These are phyloP conservation scores for Tetrapedia diversipes DNA, from an alignment of 2,888 invertebrate species.

Conservation along the genomic window DNA sequence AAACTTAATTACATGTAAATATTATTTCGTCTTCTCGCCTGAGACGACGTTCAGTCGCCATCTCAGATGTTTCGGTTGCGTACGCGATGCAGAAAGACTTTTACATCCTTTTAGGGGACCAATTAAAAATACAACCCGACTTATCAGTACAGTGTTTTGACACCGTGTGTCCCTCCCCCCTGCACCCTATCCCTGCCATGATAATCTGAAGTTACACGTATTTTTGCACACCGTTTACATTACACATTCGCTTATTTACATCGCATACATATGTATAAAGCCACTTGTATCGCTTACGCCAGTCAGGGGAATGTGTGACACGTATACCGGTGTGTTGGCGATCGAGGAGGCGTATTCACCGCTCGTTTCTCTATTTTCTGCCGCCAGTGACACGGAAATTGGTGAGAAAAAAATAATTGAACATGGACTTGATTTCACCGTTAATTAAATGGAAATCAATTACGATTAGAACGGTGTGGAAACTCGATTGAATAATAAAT, in stretches of 20 bases:
- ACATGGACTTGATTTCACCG: not conserved
- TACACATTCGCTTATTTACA: constrained; percentile 51
- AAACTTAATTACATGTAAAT: not conserved
- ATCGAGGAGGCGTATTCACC: constrained; percentile 33
- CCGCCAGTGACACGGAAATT: not conserved
- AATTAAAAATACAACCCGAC: not conserved
- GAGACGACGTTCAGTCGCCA: not conserved
- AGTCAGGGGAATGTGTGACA: constrained; percentile 52
- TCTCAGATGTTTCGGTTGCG: not conserved
- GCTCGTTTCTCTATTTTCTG: constrained; percentile 39
- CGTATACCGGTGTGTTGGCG: constrained; percentile 35
- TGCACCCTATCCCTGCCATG: too few species aligned
- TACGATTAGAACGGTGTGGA: not conserved
- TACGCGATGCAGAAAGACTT: not conserved
- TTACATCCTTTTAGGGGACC: not conserved
- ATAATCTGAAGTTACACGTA: constrained; percentile 24
- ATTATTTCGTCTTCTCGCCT: not conserved
- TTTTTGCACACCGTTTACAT: constrained; percentile 39
- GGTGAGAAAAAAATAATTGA: not conserved
- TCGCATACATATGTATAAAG: constrained; percentile 60
- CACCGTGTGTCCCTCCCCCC: not conserved
- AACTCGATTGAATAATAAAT: not conserved
- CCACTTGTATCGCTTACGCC: constrained; percentile 55
- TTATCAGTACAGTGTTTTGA: not conserved
- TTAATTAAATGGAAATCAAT: not conserved